These are phyloP conservation scores for Drosophila nigrodunni DNA, from an alignment of 1,140 invertebrate genomes.

Conservation along the genomic window DNA sequence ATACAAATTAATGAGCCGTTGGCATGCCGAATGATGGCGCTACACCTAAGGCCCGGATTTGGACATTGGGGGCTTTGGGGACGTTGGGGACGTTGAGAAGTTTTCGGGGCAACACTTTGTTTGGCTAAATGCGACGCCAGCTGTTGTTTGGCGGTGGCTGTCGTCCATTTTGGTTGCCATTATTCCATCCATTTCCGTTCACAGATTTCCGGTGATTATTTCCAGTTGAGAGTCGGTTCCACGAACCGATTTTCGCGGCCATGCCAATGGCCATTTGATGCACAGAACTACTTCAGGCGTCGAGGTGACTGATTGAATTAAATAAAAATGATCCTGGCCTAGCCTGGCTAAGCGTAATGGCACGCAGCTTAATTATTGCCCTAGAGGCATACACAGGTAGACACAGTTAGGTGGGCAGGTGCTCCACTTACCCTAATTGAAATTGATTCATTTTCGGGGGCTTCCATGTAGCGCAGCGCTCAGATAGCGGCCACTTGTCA, in stretches of 20 bases:
- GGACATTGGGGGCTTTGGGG: slow-evolving; percentile 30
- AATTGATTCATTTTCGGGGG: slow-evolving; percentile 58
- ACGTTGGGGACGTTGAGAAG: slow-evolving; percentile 3
- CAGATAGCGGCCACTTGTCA: slow-evolving; percentile 9
- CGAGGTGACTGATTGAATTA: slow-evolving; percentile 65
- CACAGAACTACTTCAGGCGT: slow-evolving; percentile 1
- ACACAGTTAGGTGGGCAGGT: slow-evolving; percentile 20
- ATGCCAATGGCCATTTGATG: slow-evolving; percentile 49
- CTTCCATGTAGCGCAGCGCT: slow-evolving; percentile 4
- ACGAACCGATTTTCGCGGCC: neutral
- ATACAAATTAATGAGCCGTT: slow-evolving; percentile 77
- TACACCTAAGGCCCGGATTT: slow-evolving; percentile 41
- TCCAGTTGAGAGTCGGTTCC: slow-evolving; percentile 36
- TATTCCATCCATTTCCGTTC: slow-evolving; percentile 76
- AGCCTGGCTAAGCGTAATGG: slow-evolving; percentile 54
- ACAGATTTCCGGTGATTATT: slow-evolving; percentile 81
- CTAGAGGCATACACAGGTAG: neutral
- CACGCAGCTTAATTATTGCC: slow-evolving; percentile 71
- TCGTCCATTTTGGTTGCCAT: slow-evolving; percentile 72
- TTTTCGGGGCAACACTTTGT: slow-evolving; percentile 51
- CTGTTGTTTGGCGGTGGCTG: slow-evolving; percentile 11
- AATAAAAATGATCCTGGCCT: slow-evolving; percentile 57
- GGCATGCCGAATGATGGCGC: slow-evolving; percentile 70
- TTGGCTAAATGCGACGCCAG: slow-evolving; percentile 69
- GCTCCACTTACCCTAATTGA: slow-evolving; percentile 73